phyloP scores from a whole-genome alignment of 2,888 invertebrate species.

The Philereme transversata region DNA sequence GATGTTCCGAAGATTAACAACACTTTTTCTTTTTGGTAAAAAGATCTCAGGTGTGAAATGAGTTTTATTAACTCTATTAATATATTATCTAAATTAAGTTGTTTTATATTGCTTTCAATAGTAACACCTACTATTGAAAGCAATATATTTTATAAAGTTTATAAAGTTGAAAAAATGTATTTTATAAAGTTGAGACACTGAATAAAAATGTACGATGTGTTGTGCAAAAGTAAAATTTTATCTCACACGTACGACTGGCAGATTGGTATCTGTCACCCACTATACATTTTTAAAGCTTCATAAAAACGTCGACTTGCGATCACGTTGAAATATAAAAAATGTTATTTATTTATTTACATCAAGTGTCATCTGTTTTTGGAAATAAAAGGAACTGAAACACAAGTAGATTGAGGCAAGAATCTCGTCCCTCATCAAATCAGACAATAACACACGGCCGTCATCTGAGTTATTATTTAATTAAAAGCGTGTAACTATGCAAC shows the following conservation, averaged over 20 bases:
- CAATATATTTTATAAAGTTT: background rate
- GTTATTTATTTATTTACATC: conserved; percentile 8
- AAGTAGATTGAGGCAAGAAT: background rate
- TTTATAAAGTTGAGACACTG: conserved; percentile 9
- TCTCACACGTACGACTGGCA: conserved; percentile 34
- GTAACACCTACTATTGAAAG: too few relatives aligned
- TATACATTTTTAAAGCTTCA: conserved; percentile 36
- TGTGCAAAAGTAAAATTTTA: conserved; percentile 32
- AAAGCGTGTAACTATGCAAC: conserved; percentile 17
- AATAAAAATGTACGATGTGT: conserved; percentile 3
- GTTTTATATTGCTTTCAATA: too few relatives aligned
- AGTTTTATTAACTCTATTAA: too few relatives aligned
- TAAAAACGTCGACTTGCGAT: conserved; percentile 32
- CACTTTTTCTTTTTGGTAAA: too few relatives aligned
- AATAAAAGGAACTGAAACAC: background rate
- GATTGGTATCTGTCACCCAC: conserved; percentile 41
- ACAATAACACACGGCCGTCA: background rate
- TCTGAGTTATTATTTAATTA: conserved; percentile 13
- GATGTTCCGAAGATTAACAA: too few relatives aligned
- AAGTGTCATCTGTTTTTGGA: conserved; percentile 1
- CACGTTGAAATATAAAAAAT: conserved; percentile 14
- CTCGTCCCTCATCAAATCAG: background rate
- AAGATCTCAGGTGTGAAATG: too few relatives aligned
- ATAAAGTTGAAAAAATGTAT: too few relatives aligned
- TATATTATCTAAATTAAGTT: too few relatives aligned